These are phyloP conservation scores for Heterodera carotae DNA, from an alignment of 1,140 invertebrate species.

Conservation along the genomic window DNA sequence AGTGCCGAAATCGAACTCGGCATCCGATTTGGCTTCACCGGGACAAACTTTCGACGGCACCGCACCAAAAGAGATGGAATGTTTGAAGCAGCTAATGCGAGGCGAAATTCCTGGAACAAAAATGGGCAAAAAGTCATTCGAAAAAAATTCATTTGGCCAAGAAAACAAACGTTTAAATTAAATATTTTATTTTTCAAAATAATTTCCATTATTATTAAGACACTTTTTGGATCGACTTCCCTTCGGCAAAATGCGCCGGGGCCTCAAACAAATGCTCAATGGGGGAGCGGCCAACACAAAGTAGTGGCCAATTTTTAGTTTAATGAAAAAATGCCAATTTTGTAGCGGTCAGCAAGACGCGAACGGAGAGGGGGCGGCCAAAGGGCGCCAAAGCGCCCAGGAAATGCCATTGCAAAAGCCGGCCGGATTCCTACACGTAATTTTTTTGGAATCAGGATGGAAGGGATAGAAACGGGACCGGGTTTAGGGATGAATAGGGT, in stretches of 20 bases:
- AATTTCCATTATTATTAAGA: too few species aligned
- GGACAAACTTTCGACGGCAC: slow-evolving; percentile 3
- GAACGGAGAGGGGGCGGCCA: neutral
- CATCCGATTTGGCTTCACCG: neutral
- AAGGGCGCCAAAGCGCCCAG: slow-evolving; percentile 11
- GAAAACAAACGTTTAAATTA: neutral
- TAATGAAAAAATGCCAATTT: neutral
- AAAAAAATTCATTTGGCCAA: neutral
- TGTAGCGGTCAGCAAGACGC: slow-evolving; percentile 4
- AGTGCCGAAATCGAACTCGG: neutral
- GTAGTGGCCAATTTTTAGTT: neutral
- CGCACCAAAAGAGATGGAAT: neutral
- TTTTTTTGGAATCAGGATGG: too few species aligned
- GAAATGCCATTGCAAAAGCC: slow-evolving; percentile 26
- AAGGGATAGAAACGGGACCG: too few species aligned
- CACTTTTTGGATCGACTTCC: neutral
- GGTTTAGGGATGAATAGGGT: too few species aligned
- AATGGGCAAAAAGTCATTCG: neutral
- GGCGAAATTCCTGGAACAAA: neutral
- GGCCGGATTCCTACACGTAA: slow-evolving; percentile 30
- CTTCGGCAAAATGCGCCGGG: slow-evolving; percentile 26
- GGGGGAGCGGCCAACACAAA: slow-evolving; percentile 23
- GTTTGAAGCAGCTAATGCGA: neutral
- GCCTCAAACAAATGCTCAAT: slow-evolving; percentile 28
- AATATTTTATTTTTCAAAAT: too few species aligned